Evolutionary conservation across 1,140 invertebrate species (phyloP).

Genomic region (Drosophila mayri): DNA sequence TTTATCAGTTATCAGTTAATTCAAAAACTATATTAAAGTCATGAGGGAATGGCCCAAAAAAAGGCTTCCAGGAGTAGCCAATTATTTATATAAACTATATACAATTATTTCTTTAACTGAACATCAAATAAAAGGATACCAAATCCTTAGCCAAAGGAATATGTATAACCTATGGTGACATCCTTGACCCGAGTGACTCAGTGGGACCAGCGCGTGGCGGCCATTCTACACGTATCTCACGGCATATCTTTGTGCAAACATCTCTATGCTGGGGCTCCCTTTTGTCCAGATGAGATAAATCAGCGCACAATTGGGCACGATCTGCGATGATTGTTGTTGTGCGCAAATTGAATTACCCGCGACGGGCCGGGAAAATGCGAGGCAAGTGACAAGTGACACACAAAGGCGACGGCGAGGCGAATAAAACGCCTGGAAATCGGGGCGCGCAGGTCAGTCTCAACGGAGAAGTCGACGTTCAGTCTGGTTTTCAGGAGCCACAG

Average conservation of each 20-base stretch:
- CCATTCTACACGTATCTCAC: not conserved
- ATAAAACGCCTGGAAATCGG: conserved; percentile 51
- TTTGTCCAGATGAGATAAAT: conserved; percentile 41
- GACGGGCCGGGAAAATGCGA: conserved; percentile 53
- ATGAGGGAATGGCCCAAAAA: too few species aligned
- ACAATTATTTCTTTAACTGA: too few species aligned
- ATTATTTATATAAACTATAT: too few species aligned
- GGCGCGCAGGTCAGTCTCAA: conserved; percentile 55
- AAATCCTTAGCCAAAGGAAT: not conserved
- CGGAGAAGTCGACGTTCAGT: conserved; percentile 43
- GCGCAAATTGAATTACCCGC: conserved; percentile 69
- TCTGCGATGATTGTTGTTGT: conserved; percentile 35
- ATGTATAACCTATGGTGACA: not conserved
- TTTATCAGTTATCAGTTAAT: not conserved
- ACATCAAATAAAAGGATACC: too few species aligned
- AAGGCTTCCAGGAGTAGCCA: too few species aligned
- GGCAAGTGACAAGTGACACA: conserved; percentile 50
- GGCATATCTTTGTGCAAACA: not conserved
- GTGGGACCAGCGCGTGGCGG: not conserved
- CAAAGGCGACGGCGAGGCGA: conserved; percentile 45
- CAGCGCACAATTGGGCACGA: conserved; percentile 58
- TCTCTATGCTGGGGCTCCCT: conserved; percentile 9
- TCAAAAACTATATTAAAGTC: too few species aligned
- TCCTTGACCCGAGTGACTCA: not conserved
- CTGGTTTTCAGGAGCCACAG: conserved; percentile 30